phyloP scores from a whole-genome alignment of 1,140 invertebrate species.

The Ctenoplectra terminalis region DNA sequence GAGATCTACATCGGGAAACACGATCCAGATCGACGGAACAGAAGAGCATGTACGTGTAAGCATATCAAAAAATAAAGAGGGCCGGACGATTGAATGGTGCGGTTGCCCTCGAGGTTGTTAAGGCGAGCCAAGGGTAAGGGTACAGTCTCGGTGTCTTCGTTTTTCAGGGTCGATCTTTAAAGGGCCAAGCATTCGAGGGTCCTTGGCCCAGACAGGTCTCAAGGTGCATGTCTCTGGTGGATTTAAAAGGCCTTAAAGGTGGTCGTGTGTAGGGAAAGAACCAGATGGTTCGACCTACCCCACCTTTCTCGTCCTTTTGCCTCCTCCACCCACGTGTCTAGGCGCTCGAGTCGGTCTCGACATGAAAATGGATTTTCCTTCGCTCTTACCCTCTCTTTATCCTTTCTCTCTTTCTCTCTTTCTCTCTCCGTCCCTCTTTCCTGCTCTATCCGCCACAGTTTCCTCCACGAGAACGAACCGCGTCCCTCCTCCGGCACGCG shows the following conservation, averaged over 20 bases:
- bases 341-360: conserved; percentile 65
- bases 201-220: conserved; percentile 76
- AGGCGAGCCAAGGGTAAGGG: conserved; percentile 33
- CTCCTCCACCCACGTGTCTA: conserved; percentile 63
- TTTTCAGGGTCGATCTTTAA: conserved; percentile 70
- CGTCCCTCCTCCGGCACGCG: conserved; percentile 43
- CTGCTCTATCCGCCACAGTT: not conserved
- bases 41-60: conserved; percentile 27
- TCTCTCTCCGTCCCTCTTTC: conserved; percentile 47
- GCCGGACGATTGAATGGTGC: conserved; percentile 51
- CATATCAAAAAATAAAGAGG: conserved; percentile 23
- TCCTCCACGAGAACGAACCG: conserved; percentile 38
- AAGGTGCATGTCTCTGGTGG: conserved; percentile 76
- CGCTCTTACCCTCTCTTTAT: conserved; percentile 37
- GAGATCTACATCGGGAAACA: conserved; percentile 8
- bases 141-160: conserved; percentile 60
- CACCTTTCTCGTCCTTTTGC: conserved; percentile 45
- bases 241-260: conserved; percentile 75
- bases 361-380: conserved; percentile 67
- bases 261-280: conserved; percentile 38
- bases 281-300: conserved; percentile 72
- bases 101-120: conserved; percentile 62
- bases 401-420: not conserved
- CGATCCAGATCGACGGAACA: conserved; percentile 34
- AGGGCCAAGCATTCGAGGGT: conserved; percentile 69